phyloP scores from a whole-genome alignment of 2,888 invertebrate species.

The Horisme vitalbata region DNA sequence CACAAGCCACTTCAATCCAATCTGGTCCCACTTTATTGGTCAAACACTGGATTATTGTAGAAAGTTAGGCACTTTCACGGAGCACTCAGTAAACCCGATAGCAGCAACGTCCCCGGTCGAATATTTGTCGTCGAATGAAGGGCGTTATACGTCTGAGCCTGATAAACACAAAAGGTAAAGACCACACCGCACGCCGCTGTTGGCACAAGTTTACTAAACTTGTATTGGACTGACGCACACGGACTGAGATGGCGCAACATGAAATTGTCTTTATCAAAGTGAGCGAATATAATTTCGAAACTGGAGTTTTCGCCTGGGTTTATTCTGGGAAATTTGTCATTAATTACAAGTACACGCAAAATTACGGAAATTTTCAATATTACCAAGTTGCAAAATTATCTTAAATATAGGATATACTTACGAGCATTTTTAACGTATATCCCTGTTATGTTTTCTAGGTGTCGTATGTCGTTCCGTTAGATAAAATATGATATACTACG shows the following conservation, averaged over 20 bases:
- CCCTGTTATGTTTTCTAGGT: too few relatives aligned
- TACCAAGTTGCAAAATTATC: background rate
- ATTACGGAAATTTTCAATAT: too few relatives aligned
- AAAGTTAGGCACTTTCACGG: slow-evolving; percentile 63
- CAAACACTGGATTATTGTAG: slow-evolving; percentile 45
- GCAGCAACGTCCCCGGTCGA: slow-evolving; percentile 31
- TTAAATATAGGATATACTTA: too few relatives aligned
- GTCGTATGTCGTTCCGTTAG: too few relatives aligned
- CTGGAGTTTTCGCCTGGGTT: background rate
- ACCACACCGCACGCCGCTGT: slow-evolving; percentile 5
- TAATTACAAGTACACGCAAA: background rate
- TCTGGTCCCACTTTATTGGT: slow-evolving; percentile 11
- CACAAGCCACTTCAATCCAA: slow-evolving; percentile 22
- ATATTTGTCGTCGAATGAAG: slow-evolving; percentile 44
- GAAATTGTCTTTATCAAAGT: slow-evolving; percentile 1
- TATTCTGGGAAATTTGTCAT: slow-evolving; percentile 13
- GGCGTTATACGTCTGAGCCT: slow-evolving; percentile 40
- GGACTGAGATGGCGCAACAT: slow-evolving; percentile 4
- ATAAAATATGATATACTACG: too few relatives aligned
- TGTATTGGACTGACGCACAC: slow-evolving; percentile 6
- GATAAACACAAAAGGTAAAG: slow-evolving; percentile 46
- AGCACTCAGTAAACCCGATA: slow-evolving; percentile 35
- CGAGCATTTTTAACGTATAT: too few relatives aligned
- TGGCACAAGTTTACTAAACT: slow-evolving; percentile 2
- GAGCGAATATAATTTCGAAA: background rate